These are phyloP conservation scores for Arrhamphus sclerolepis DNA, from an alignment of 2,797 vertebrate species.

Conservation along the genomic window DNA sequence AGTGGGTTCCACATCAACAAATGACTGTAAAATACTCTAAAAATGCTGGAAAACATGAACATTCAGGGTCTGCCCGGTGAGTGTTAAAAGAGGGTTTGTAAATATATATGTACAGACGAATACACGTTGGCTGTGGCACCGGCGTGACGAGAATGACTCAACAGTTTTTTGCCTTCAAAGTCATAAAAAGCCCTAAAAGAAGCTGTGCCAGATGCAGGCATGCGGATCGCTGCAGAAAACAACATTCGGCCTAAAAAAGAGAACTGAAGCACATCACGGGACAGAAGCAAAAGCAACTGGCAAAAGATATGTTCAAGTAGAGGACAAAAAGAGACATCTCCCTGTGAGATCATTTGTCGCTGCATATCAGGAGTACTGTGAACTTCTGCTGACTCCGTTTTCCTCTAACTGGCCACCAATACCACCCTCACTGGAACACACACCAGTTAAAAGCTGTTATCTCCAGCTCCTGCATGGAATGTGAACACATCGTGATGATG, in stretches of 20 bases:
- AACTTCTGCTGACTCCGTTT: conserved; percentile 11
- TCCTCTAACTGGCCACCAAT: conserved; percentile 6
- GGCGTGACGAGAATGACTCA: conserved; percentile 46
- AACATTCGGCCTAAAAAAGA: conserved; percentile 73
- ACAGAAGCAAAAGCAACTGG: conserved; percentile 71
- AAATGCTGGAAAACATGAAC: conserved; percentile 74
- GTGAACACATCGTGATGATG: conserved; percentile 57
- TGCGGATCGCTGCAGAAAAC: conserved; percentile 71
- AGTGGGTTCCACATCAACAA: conserved; percentile 62
- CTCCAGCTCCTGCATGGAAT: conserved; percentile 61
- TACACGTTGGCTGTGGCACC: conserved; percentile 52
- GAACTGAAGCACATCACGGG: conserved; percentile 68
- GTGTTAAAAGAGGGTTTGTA: conserved; percentile 55
- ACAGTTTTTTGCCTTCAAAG: conserved; percentile 43
- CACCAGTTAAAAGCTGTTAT: conserved; percentile 39
- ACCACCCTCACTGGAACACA: conserved; percentile 14
- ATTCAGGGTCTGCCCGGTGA: conserved; percentile 79
- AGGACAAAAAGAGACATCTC: conserved; percentile 21
- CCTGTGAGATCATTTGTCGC: conserved; percentile 33
- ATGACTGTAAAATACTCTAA: conserved; percentile 71
- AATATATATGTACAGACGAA: conserved; percentile 56
- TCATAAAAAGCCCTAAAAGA: conserved; percentile 71
- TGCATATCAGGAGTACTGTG: conserved; percentile 31
- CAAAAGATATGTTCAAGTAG: conserved; percentile 47
- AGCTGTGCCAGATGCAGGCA: conserved; percentile 80